Evolutionary conservation across 2,888 invertebrate genomes (phyloP).

Genomic region (Eulithis testata): DNA sequence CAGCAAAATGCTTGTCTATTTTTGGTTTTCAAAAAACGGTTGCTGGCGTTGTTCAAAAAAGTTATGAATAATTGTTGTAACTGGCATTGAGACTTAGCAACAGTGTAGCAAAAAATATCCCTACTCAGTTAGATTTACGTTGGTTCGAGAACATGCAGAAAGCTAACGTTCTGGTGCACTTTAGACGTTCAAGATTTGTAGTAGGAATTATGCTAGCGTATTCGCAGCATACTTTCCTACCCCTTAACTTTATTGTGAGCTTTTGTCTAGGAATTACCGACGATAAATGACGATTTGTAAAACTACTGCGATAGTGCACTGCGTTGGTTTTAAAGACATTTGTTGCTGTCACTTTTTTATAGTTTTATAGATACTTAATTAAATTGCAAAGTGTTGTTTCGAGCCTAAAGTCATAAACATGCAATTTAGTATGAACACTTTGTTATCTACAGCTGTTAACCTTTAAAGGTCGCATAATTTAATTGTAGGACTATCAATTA

Average conservation of each 20-base stretch:
- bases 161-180: too few relatives aligned
- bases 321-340: too few relatives aligned
- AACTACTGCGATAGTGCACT: too few relatives aligned
- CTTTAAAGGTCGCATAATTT: slow-evolving; percentile 54
- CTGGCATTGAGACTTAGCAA: neutral
- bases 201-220: too few relatives aligned
- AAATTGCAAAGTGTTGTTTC: neutral
- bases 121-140: too few relatives aligned
- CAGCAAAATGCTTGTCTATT: slow-evolving; percentile 48
- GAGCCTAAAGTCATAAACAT: neutral
- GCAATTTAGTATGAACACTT: slow-evolving; percentile 7
- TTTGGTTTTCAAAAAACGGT: slow-evolving; percentile 8
- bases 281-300: too few relatives aligned
- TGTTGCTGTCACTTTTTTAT: neutral
- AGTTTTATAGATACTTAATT: neutral
- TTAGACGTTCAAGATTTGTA: too few relatives aligned
- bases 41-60: too few relatives aligned
- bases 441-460: slow-evolving; percentile 46
- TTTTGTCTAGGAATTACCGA: neutral
- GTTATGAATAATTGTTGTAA: neutral
- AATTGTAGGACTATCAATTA: slow-evolving; percentile 42
- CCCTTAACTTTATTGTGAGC: too few relatives aligned
- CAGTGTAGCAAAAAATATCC: too few relatives aligned
- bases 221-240: too few relatives aligned
- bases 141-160: too few relatives aligned